Base-by-base conservation (phyloP, 2,113 vertebrate genomes). In the Ptilorrhoa leucosticta region DNA sequence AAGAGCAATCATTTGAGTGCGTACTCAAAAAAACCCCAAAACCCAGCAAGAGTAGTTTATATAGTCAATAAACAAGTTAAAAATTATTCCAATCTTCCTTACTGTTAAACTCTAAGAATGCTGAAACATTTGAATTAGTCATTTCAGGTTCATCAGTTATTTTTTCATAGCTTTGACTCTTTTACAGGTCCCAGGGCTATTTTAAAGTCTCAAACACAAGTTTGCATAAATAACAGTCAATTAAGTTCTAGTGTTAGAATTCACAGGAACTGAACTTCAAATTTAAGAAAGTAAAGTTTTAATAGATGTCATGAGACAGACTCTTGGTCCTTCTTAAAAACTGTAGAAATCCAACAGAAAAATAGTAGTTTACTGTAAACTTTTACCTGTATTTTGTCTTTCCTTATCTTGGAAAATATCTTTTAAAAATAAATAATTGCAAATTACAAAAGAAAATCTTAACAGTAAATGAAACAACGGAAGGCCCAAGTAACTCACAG, bases 1-100 rank as follows among this genome's bases (percentile, higher is more conserved):
- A 79, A 65, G 17, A 77, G 7, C 26, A 64, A 47, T 9, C 13
- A 48, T 11, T 10, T 0, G 0, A 42, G 7, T 1, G 2, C 15
- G 2, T 47, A 47, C 5, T 23, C 1, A 2, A 33, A 63, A 65
- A 71, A 82, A 27, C 4, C 0, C 0, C 3, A 18, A 78, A 77
- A 15, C 10, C 3, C 22, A 68, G 17, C 2, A 42, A n/a, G 22
- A 61, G 4, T 17, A 33, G 42, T 58, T 80, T 35, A 63, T 42
- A 23, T 0, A 37, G n/a, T 39, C 13, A 87, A 60, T 23, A 60
- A 75, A 71, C 6, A 75, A 60, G 24, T 0, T 28, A 26, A 73
- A 42, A 89, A 68, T 10, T 47, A 23, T 26, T 68, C 9, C 33
- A 39, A 1, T 68, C 56, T 81, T 75, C 50, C 33, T 35, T 65